Evolutionary conservation across 2,797 vertebrate species (phyloP).

Genomic region (Buphagus erythrorhynchus): DNA sequence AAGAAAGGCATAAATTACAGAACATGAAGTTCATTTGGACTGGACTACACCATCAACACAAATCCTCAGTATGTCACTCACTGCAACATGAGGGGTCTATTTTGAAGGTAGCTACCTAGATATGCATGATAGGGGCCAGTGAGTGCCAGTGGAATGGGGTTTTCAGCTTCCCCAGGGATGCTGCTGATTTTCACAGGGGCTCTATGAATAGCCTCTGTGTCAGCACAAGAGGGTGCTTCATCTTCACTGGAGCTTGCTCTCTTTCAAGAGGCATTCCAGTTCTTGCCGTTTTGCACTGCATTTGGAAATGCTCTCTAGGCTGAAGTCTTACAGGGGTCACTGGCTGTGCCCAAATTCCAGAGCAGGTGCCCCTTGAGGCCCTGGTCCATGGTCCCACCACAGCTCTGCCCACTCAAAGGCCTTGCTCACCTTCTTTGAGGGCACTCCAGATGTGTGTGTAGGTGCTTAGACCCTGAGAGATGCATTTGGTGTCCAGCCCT

Average conservation of each 20-base stretch:
- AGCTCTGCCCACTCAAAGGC: not conserved
- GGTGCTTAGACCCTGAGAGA: not conserved
- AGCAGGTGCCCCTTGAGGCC: not conserved
- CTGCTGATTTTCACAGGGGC: not conserved
- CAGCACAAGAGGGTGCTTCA: not conserved
- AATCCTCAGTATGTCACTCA: not conserved
- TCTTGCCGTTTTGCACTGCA: not conserved
- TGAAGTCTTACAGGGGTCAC: not conserved
- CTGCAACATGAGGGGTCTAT: not conserved
- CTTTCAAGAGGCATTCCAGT: not conserved
- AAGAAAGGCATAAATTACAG: slow-evolving; percentile 28
- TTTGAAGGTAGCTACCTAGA: not conserved
- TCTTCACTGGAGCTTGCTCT: not conserved
- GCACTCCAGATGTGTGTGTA: not conserved
- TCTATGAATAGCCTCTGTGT: not conserved
- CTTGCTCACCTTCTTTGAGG: rapidly evolving
- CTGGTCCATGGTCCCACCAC: no score
- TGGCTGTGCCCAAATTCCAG: not conserved
- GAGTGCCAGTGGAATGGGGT: rapidly evolving
- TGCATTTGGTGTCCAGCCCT: not conserved
- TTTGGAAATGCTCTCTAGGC: not conserved
- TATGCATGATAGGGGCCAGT: no score
- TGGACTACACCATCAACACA: not conserved
- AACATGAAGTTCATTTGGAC: not conserved
- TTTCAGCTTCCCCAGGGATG: not conserved